Evolutionary conservation across 2,797 vertebrate species (phyloP).

Genomic region (Gorsachius magnificus): DNA sequence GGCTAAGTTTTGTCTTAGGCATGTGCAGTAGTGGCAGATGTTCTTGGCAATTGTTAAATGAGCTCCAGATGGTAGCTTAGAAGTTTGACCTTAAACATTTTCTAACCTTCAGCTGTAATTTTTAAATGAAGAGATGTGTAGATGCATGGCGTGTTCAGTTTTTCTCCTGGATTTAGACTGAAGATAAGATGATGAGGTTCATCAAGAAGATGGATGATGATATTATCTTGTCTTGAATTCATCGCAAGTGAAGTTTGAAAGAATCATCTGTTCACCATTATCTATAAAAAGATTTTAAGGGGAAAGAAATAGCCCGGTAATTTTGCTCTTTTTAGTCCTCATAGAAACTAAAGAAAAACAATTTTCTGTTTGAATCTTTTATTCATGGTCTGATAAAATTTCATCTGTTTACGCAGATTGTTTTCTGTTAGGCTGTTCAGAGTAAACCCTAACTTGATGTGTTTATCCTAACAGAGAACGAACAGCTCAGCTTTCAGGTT

Average conservation of each 20-base stretch:
- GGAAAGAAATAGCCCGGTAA: not conserved
- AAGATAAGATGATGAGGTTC: conserved; percentile 53
- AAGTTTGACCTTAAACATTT: conserved; percentile 62
- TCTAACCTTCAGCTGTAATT: conserved; percentile 60
- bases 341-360: not conserved
- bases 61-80: conserved; percentile 61
- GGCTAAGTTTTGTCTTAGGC: conserved; percentile 17
- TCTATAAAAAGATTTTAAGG: conserved; percentile 23
- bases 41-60: conserved; percentile 58
- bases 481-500: not conserved
- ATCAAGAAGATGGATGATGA: conserved; percentile 62
- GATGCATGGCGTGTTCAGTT: conserved; percentile 32
- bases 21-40: conserved; percentile 36
- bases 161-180: conserved; percentile 11
- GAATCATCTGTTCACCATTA: conserved; percentile 64
- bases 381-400: conserved; percentile 29
- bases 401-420: conserved; percentile 20
- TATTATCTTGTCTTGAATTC: conserved; percentile 58
- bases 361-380: conserved; percentile 28
- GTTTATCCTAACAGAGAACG: conserved; percentile 8
- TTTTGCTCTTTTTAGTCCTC: conserved; percentile 25
- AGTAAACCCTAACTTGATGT: conserved; percentile 5
- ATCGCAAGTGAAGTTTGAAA: conserved; percentile 35
- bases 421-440: not conserved
- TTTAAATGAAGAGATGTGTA: conserved; percentile 45